Conservation (phyloP, 1,140 invertebrate species). For the Lutraria rhynchaena region DNA sequence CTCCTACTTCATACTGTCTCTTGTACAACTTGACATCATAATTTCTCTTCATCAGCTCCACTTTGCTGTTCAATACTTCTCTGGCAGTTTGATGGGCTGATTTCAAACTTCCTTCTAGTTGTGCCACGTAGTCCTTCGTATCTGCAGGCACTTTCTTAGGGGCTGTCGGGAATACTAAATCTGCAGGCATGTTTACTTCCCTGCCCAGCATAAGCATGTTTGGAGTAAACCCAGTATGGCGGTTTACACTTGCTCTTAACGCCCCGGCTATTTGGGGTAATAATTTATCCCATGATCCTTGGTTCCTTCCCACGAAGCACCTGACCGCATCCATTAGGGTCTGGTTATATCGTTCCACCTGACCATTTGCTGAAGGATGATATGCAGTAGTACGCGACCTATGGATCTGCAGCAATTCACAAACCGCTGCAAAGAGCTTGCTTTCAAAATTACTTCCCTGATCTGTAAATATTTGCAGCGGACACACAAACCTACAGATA, state of each 20-base stretch:
- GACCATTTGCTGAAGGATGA: conserved; percentile 14
- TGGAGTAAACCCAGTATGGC: conserved; percentile 31
- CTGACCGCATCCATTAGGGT: conserved; percentile 35
- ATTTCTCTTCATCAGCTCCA: conserved; percentile 18
- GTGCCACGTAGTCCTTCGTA: conserved; percentile 25
- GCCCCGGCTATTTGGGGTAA: conserved; percentile 35
- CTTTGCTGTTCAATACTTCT: conserved; percentile 1
- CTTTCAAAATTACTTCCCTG: conserved; percentile 62
- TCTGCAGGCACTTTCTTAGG: not conserved
- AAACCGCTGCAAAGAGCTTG: conserved; percentile 52
- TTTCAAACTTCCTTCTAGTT: not conserved
- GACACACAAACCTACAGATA: conserved; percentile 56
- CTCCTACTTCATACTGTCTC: conserved; percentile 35
- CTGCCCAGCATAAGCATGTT: conserved; percentile 35
- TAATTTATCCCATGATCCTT: not conserved
- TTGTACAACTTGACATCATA: conserved; percentile 5
- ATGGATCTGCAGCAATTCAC: conserved; percentile 60
- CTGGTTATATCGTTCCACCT: conserved; percentile 62
- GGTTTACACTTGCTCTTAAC: conserved; percentile 21
- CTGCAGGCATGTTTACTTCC: conserved; percentile 40
- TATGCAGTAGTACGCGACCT: conserved; percentile 45
- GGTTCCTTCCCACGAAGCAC: conserved; percentile 16
- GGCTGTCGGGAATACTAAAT: conserved; percentile 33
- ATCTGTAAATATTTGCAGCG: conserved; percentile 54
- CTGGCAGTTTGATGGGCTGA: conserved; percentile 28